These are phyloP conservation scores for Noctua pronuba DNA, from an alignment of 2,888 invertebrate species.

Conservation along the genomic window DNA sequence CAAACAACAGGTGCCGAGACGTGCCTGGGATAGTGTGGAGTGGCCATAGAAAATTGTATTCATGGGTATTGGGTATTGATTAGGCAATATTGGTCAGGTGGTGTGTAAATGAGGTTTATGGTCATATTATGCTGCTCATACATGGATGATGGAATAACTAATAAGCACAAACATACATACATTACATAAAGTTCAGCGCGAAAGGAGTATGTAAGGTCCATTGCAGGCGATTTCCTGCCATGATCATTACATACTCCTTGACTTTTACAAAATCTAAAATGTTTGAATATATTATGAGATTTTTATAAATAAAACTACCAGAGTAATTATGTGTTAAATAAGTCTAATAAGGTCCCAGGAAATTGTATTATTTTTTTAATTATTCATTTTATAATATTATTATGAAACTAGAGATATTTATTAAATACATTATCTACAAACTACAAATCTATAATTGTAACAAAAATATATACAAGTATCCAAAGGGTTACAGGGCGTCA, in stretches of 20 bases:
- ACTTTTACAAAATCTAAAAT: background rate
- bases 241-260: background rate
- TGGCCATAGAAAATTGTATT: conserved; percentile 31
- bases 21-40: conserved; percentile 43
- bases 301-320: background rate
- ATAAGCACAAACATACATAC: background rate
- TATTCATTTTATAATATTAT: too few species aligned
- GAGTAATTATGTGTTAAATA: background rate
- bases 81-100: conserved; percentile 17
- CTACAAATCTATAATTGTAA: too few species aligned
- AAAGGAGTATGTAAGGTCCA: background rate
- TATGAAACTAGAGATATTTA: too few species aligned
- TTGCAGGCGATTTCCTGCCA: background rate
- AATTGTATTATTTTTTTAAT: too few species aligned
- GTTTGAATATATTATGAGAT: background rate
- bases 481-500: too few species aligned
- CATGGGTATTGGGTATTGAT: conserved; percentile 26
- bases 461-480: too few species aligned
- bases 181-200: background rate
- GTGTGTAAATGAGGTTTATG: conserved; percentile 5
- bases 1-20: conserved; percentile 74
- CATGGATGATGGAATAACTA: background rate
- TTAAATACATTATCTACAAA: too few species aligned
- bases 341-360: background rate
- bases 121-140: background rate